Evolutionary conservation across 2,113 vertebrate genomes (phyloP), one percentile per base, ranked within the genome.

Genomic region (Elephantulus edwardii): DNA sequence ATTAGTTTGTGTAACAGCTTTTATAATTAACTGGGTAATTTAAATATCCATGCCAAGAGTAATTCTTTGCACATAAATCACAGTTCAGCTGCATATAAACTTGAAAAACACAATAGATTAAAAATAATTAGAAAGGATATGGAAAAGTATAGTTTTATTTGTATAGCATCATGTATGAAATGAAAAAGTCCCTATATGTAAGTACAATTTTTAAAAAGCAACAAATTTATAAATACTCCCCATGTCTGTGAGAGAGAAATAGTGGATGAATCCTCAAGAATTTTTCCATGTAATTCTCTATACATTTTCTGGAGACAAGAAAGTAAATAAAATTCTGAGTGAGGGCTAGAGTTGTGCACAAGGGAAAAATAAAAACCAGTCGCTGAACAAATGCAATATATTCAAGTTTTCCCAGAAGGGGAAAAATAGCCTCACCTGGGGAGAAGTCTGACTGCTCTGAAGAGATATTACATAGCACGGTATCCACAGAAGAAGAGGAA

Each of bases 341-440:
- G 17, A 38, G 30, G 2, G 8, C 24, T 54, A 81, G 28, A 83
- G 11, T 33, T 83, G 5, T 24, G 8, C 78, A 80, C 44, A 88
- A 56, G 24, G 2, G 56, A 58, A 89, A 91, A 93, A 89, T 95
- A 93, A 95, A 95, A 91, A 86, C 77, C 74, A 91, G 76, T 72
- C 54, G 19, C 42, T 14, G 46, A 92, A 90, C 13, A 83, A 93
- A 11, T 44, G 42, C 93, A 93, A 74, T 92, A 82, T 70, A 90
- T 83, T 88, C 40, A 76, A 54, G 35, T 89, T 91, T 90, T 92
- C 80, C 50, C 80, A 79, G 4, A 48, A 81, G 64, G 11, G 17
- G 44, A 38, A 78, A 58, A 76, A 76, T 50, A 83, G 0, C 20
- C 7, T 93, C 35, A 93, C 76, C 20, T 71, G 48, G 83, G 50